Evolutionary conservation across 2,888 invertebrate genomes (phyloP), one percentile per base, ranked within the genome.

Genomic region (Thecophora atra): DNA sequence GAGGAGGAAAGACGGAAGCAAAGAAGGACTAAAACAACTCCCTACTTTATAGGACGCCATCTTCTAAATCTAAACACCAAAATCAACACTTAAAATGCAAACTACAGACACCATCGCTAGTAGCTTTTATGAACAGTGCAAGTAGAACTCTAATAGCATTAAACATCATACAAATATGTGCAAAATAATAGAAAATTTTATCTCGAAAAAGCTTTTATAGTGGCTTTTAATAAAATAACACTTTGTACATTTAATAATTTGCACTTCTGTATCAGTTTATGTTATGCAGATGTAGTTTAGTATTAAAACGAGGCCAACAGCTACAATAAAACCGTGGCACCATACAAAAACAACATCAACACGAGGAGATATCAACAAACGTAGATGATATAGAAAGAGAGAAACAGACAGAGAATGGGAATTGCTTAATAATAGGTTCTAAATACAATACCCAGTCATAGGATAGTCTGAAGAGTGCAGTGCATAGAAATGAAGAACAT

Each of bases 181-280:
- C 52, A 52, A 65, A 51, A 44, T 64, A 64, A 44, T 44, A 64
- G 64, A 42, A 67, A 54, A 67, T 56, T 21, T n/a, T 44, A 13
- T 8, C 24, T 15, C 19, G 24, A 3, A n/a, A 54, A 13, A 51
- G 52, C 19, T 26, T 24, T 19, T 28, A 21, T 37, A 37, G 62
- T 62, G 21, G 37, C 21, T 26, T 67, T 67, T 67, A 42, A 58
- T 60, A 69, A 69, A 69, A 69, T 30, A 69, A 47, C 51, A 69
- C 44, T 69, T 44, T 68, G 42, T 24, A 28, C 68, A 68, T 58
- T 69, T 60, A 69, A 69, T 62, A 69, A 62, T 62, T 28, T 62
- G n/a, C 62, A 62, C 42, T 68, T 52, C 28, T 58, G 44, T 69
- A 42, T 21, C 15, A 30, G 58, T 69, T 69, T 69, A 60, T 69